Evolutionary conservation across 1,140 invertebrate species (phyloP).

Genomic region (Tachypleus tridentatus): DNA sequence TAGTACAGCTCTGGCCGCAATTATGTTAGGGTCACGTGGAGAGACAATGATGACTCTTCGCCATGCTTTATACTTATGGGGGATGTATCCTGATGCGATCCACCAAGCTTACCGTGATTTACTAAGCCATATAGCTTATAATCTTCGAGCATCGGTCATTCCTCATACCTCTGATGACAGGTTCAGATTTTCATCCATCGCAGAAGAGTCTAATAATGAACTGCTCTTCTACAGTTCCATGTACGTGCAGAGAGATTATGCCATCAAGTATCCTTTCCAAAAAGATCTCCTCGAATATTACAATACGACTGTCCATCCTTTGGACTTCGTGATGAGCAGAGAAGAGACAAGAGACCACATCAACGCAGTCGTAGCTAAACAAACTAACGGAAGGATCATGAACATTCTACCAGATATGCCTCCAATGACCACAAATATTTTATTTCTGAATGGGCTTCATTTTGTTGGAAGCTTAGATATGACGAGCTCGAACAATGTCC

Average conservation of each 20-base stretch:
- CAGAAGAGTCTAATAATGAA: slow-evolving; percentile 20
- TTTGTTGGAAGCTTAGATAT: slow-evolving; percentile 25
- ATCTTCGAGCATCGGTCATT: slow-evolving; percentile 18
- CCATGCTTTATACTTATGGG: slow-evolving; percentile 26
- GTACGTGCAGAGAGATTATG: slow-evolving; percentile 26
- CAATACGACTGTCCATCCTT: slow-evolving; percentile 25
- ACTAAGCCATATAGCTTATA: slow-evolving; percentile 23
- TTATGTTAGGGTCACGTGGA: slow-evolving; percentile 25
- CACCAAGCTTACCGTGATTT: slow-evolving; percentile 26
- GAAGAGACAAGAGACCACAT: slow-evolving; percentile 29
- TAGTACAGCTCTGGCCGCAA: slow-evolving; percentile 24
- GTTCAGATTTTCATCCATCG: neutral
- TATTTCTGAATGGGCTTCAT: slow-evolving; percentile 24
- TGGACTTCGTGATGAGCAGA: slow-evolving; percentile 25
- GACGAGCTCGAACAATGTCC: neutral
- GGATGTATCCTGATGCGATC: slow-evolving; percentile 25
- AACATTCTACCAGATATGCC: slow-evolving; percentile 26
- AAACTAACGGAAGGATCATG: slow-evolving; percentile 32
- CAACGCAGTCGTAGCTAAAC: slow-evolving; percentile 32
- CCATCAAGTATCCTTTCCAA: slow-evolving; percentile 26
- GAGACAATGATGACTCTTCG: slow-evolving; percentile 21
- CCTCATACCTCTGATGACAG: no score
- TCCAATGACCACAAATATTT: slow-evolving; percentile 20
- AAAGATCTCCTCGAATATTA: slow-evolving; percentile 25
- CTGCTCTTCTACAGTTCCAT: slow-evolving; percentile 24